phyloP scores from a whole-genome alignment of 2,888 invertebrate genomes.

The Euspilapteryx auroguttella region DNA sequence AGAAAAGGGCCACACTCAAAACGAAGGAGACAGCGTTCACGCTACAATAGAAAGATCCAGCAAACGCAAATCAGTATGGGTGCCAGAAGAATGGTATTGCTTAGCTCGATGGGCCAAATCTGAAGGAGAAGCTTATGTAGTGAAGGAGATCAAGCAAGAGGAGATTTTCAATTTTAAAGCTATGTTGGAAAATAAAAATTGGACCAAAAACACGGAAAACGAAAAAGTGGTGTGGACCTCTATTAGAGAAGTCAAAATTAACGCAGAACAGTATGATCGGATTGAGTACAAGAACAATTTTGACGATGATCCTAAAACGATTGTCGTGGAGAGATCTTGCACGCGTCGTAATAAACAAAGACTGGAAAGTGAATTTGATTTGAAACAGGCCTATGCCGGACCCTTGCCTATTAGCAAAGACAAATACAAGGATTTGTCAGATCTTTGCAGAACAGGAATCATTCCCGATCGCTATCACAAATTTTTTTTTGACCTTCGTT shows the following conservation, averaged over 20 bases:
- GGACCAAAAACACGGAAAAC: slow-evolving; percentile 3
- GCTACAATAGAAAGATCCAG: slow-evolving; percentile 9
- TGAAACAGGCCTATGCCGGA: too few relatives aligned
- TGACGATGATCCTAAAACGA: too few relatives aligned
- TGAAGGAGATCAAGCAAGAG: slow-evolving; percentile 4
- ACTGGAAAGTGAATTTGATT: too few relatives aligned
- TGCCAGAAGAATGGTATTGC: slow-evolving; percentile 6
- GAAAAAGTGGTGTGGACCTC: slow-evolving; percentile 5
- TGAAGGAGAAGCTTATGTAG: slow-evolving; percentile 6
- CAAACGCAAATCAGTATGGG: slow-evolving; percentile 7
- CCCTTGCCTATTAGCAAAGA: too few relatives aligned
- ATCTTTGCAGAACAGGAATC: too few relatives aligned
- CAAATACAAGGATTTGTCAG: too few relatives aligned
- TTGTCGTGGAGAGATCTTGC: too few relatives aligned
- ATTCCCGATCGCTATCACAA: too few relatives aligned
- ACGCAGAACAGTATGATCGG: neutral
- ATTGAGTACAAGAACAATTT: neutral
- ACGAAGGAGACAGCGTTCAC: slow-evolving; percentile 14
- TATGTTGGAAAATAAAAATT: slow-evolving; percentile 1
- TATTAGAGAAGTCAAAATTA: slow-evolving; percentile 1
- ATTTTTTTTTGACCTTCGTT: too few relatives aligned
- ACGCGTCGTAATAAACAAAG: too few relatives aligned
- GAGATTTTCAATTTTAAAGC: slow-evolving; percentile 1
- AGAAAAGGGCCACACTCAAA: slow-evolving; percentile 13
- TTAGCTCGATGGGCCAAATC: slow-evolving; percentile 6